Conservation (phyloP, 2,113 vertebrate species). For the Channa maculata region DNA sequence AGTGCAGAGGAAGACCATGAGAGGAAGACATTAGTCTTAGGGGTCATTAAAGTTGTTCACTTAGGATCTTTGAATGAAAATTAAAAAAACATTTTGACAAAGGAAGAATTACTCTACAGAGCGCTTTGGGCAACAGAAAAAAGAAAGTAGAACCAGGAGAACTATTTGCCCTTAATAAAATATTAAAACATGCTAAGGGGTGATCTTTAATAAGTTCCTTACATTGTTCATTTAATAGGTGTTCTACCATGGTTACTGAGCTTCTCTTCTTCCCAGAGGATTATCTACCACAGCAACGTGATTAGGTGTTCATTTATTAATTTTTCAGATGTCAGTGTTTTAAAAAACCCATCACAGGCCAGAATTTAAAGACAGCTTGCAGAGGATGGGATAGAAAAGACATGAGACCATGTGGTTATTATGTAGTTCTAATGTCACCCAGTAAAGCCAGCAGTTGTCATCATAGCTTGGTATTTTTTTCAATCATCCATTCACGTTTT, state of each 20-base stretch:
- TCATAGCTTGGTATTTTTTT: constrained; percentile 5
- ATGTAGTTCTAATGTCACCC: constrained; percentile 34
- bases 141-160: constrained; percentile 16
- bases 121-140: background rate
- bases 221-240: constrained; percentile 35
- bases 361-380: constrained; percentile 5
- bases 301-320: constrained; percentile 51
- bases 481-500: background rate
- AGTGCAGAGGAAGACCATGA: background rate
- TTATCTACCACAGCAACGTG: constrained; percentile 43
- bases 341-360: constrained; percentile 34
- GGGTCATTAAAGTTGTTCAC: background rate
- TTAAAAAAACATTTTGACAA: no score
- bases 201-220: constrained; percentile 52
- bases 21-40: background rate
- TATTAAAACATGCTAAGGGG: constrained; percentile 34
- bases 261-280: constrained; percentile 26
- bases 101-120: no score
- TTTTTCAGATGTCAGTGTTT: constrained; percentile 52
- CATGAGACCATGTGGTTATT: constrained; percentile 36
- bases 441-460: constrained; percentile 24
- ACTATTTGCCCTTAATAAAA: constrained; percentile 42
- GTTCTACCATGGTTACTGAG: constrained; percentile 19
- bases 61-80: no score
- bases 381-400: constrained; percentile 33